Evolutionary conservation across 2,888 invertebrate genomes (phyloP), one percentile per base, ranked within the genome.

Genomic region (Masnerella sp.): DNA sequence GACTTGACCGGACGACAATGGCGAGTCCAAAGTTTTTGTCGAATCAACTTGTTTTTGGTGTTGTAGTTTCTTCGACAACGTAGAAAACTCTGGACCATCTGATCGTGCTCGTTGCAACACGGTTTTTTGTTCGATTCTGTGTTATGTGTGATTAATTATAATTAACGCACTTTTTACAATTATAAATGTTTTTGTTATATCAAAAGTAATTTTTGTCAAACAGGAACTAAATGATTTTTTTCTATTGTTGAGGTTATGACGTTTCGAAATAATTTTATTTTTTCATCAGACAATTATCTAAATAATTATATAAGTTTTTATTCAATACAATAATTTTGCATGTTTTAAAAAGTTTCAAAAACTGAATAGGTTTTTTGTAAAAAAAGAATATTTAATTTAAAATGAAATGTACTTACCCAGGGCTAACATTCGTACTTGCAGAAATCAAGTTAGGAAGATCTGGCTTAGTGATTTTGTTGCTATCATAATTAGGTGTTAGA

Each of bases 31-130:
- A 0, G 82, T 81, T 56, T 82, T 83, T 14, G 73, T 77, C 42
- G 82, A 79, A 8, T 82, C 85, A 15, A 83, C 78, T 20, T 82
- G 81, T 70, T 84, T 86, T 69, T 81, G 85, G 5, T 82, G 83
- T 30, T 82, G 86, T 11, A 85, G 62, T n/a, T 85, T 85, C 34
- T 83, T 79, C 20, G 75, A 73, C 11, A 84, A 76, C 1, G 84
- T 81, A 36, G 69, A 54, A 1, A 71, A 17, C 25, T 74, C 74
- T 5, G 32, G 38, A 36, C 74, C 69, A 40, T 54, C 73, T 0
- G 73, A 73, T n/a, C 68, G 62, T 5, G 58, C 54, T 36, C 74
- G 51, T 30, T 69, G 51, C 7, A 74, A 9, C 1, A 59, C 47
- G 28, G 8, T 40, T 28, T 69, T 74, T 34, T 70, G 70, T 38